These are phyloP conservation scores for Macrotus californicus DNA, from an alignment of 2,113 vertebrate genomes.

Conservation along the genomic window DNA sequence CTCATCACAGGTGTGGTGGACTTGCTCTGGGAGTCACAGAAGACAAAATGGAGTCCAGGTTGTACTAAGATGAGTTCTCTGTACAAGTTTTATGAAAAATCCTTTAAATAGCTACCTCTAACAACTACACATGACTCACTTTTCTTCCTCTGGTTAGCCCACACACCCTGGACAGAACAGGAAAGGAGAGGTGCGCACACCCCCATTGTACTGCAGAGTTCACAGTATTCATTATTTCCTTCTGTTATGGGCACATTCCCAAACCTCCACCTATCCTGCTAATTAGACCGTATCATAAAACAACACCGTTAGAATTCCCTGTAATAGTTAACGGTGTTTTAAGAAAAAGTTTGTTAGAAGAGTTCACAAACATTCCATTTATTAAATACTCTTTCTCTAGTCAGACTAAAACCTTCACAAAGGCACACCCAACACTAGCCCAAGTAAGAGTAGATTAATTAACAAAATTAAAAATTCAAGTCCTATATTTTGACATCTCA, in stretches of 20 bases:
- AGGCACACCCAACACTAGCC: background rate
- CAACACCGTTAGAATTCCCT: background rate
- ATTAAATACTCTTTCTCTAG: background rate
- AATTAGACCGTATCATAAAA: conserved; percentile 10
- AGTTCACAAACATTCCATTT: background rate
- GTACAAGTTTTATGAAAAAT: background rate
- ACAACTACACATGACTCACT: background rate
- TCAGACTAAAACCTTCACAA: background rate
- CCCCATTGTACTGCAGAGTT: background rate
- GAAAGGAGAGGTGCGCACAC: background rate
- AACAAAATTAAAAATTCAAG: conserved; percentile 2
- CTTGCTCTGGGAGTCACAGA: background rate
- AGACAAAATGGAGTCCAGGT: conserved; percentile 34
- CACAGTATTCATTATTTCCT: background rate
- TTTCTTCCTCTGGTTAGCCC: conserved; percentile 6
- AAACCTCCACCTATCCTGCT: conserved; percentile 1
- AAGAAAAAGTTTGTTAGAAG: background rate
- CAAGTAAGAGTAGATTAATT: background rate
- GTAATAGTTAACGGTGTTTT: background rate
- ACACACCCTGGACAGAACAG: conserved; percentile 28
- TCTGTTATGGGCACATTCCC: background rate
- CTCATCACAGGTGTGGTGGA: conserved; percentile 37
- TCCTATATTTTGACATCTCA: background rate
- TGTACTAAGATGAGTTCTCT: background rate
- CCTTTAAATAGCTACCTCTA: conserved; percentile 24